Evolutionary conservation across 1,140 invertebrate genomes (phyloP).

Genomic region (Trachymyrmex cornetzi): DNA sequence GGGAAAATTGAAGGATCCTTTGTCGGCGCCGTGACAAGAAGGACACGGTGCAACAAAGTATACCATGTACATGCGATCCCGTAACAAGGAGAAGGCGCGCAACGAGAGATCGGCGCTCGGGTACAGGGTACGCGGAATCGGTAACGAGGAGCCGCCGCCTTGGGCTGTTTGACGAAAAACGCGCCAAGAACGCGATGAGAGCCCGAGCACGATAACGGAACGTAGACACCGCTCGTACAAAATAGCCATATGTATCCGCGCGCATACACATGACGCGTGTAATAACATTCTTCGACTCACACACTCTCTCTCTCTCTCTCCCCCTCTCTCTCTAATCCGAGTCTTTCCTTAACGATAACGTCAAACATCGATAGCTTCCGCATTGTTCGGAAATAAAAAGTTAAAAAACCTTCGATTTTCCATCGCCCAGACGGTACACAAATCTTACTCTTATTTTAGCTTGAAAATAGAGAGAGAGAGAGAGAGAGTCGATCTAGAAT

Average conservation of each 20-base stretch:
- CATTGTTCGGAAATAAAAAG: neutral
- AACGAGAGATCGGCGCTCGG: conserved; percentile 50
- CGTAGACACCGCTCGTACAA: neutral
- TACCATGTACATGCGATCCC: conserved; percentile 39
- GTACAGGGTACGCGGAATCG: conserved; percentile 41
- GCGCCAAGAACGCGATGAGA: conserved; percentile 18
- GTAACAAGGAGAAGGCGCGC: conserved; percentile 60
- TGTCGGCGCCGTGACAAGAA: conserved; percentile 51
- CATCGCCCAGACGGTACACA: neutral
- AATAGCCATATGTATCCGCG: conserved; percentile 1
- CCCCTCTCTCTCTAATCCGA: too few species aligned
- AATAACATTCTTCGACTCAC: conserved; percentile 10
- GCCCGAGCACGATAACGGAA: conserved; percentile 49
- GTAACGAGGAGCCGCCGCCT: conserved; percentile 51
- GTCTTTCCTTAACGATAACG: neutral
- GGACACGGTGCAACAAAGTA: conserved; percentile 57
- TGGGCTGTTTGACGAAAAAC: conserved; percentile 53
- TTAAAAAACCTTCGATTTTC: neutral
- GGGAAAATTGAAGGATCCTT: conserved; percentile 65
- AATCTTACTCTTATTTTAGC: neutral
- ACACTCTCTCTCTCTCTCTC: too few species aligned
- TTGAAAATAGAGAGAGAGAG: neutral
- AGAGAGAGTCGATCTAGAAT: neutral
- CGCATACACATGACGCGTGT: neutral
- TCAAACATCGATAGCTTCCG: neutral